Evolutionary conservation across 2,888 invertebrate species (phyloP), one percentile per base, ranked within the genome.

Genomic region (Lepidochrysops patricia): DNA sequence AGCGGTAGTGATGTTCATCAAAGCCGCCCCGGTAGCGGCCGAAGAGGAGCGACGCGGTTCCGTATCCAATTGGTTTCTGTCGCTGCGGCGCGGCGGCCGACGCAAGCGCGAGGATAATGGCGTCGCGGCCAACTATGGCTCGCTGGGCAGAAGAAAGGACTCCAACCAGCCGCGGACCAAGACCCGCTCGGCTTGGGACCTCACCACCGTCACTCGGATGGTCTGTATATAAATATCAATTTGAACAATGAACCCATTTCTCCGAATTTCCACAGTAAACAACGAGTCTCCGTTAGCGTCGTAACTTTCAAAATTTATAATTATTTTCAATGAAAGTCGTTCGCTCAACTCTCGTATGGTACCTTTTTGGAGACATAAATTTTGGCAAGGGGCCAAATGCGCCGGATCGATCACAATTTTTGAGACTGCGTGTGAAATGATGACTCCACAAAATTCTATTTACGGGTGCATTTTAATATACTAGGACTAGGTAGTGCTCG

Each of bases 61-160:
- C 68, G 92, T 94, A 63, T 91, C 93, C 68, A 94, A 93, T 80
- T 96, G 95, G 95, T 95, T 95, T 82, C 94, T 93, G 66, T 95
- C 95, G 65, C 79, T 95, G 75, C 92, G 94, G 70, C 91, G 95
- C 67, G 79, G 91, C 81, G 81, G 87, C 57, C 78, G 89, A 60
- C 82, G 89, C 63, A 84, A 86, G 71, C 84, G 87, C 54, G 86
- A 89, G 68, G 85, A 88, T 64, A 70, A 72, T 62, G 75, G 77
- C 56, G 80, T 79, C 37, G 83, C 87, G 7, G 64, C 82, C 13
- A 78, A 78, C 69, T 91, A 92, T 72, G 91, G 90, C 65, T 89
- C 90, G 58, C 79, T 91, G 72, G 85, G 88, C 70, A 82, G 89
- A 67, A 78, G 89, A 75, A 88, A 87, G 76, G 88, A 89, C 72